Percentiles rank a stretch among this genome's conserved stretches.
These are phyloP conservation scores for Cancer borealis DNA, from an alignment of 2,888 invertebrate genomes.

Conservation along the genomic window DNA sequence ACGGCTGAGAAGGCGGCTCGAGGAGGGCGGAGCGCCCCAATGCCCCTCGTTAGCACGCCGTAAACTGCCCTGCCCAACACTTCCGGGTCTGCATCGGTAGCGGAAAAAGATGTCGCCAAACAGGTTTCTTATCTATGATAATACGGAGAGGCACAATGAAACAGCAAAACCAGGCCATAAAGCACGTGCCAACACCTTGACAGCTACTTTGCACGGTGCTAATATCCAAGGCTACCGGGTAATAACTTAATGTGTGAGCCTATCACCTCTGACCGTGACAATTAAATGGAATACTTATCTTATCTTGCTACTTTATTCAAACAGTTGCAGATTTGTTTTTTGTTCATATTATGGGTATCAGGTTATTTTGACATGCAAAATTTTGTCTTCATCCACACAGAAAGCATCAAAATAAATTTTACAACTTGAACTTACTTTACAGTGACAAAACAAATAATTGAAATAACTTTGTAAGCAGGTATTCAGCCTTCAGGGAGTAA, in stretches of 20 bases:
- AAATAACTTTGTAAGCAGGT: neutral
- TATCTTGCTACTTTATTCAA: neutral
- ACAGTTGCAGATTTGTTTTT: neutral
- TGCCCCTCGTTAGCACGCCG: conserved; percentile 58
- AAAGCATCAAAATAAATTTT: neutral
- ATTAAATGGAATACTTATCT: neutral
- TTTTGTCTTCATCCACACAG: too few relatives aligned
- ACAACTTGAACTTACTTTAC: neutral
- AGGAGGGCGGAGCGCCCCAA: conserved; percentile 34
- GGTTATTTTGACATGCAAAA: neutral
- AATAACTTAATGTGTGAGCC: neutral
- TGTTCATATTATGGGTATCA: too few relatives aligned
- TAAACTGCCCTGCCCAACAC: conserved; percentile 49
- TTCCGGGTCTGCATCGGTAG: conserved; percentile 52
- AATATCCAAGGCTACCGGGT: neutral
- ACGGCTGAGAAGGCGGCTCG: neutral
- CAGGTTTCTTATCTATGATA: conserved; percentile 31
- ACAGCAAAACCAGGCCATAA: neutral
- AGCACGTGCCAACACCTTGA: conserved; percentile 17
- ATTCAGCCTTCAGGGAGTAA: neutral
- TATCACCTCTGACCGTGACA: neutral
- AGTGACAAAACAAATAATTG: neutral
- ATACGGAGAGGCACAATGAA: neutral
- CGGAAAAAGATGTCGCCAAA: neutral
- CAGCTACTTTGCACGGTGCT: neutral